phyloP scores from a whole-genome alignment of 2,797 vertebrate genomes.

The Mastacembelus armatus region DNA sequence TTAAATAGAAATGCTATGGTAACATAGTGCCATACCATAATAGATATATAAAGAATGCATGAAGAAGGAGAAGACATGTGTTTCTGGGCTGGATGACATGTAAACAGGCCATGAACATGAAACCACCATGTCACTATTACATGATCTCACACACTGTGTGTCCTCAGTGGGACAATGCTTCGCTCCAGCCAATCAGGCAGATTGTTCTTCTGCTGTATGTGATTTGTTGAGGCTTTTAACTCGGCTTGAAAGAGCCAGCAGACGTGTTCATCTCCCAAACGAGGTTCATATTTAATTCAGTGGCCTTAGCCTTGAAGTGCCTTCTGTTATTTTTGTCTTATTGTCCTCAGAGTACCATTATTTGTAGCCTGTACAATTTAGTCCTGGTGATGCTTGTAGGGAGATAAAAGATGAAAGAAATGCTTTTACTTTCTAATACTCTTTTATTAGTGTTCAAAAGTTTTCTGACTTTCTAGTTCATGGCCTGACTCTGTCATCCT shows the following conservation, averaged over 20 bases:
- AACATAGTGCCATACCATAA: too few species aligned
- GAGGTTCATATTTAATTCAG: slow-evolving; percentile 64
- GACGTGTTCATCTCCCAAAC: slow-evolving; percentile 50
- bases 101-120: neutral
- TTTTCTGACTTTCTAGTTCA: neutral
- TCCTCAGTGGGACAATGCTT: neutral
- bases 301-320: slow-evolving; percentile 17
- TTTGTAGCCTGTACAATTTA: slow-evolving; percentile 32
- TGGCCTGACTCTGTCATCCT: neutral
- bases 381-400: slow-evolving; percentile 6
- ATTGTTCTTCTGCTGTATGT: slow-evolving; percentile 16
- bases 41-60: too few species aligned
- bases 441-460: neutral
- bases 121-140: neutral
- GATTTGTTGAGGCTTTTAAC: slow-evolving; percentile 39
- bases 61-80: too few species aligned
- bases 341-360: slow-evolving; percentile 16
- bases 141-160: neutral
- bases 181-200: slow-evolving; percentile 7
- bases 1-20: too few species aligned
- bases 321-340: slow-evolving; percentile 46
- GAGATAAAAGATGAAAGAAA: neutral
- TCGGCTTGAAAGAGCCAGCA: slow-evolving; percentile 9
- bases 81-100: neutral
- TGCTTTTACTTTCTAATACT: too few species aligned